Evolutionary conservation across 2,797 vertebrate species (phyloP), one percentile per base, ranked within the genome.

Genomic region (Ceyx erithaca): DNA sequence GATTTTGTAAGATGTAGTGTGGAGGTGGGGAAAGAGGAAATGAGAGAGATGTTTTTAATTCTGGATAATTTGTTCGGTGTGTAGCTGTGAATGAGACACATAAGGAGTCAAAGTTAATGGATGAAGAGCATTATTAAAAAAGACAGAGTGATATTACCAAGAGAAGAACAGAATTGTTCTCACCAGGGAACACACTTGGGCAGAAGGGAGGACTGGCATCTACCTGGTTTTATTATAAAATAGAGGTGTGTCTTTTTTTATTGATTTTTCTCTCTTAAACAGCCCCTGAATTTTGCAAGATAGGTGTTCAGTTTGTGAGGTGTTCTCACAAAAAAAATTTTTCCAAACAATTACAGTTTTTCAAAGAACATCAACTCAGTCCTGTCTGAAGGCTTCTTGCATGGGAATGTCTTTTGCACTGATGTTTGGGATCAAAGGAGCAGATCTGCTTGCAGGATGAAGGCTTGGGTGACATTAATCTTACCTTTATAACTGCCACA

Each of bases 1-100:
- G 71, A 68, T 88, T 93, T 79, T 85, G 64, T 48, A 68, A 90
- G 90, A 66, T 0, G 6, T 48, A 73, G 82, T 0, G 1, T 87
- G 88, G 93, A 94, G 94, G 92, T 96, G 95, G 92, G 77, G 62
- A 78, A 69, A 37, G 90, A 89, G 86, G 94, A 94, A 96, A 95
- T 87, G 92, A 96, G 58, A 41, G 88, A 96, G 86, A 78, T 92
- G 93, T 54, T 95, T 93, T 92, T 96, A 92, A 95, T 94, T 93
- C 86, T 73, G 83, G 91, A 28, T 95, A 94, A 93, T 94, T 91
- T 91, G 86, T 94, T 95, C 85, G 93, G 90, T 92, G 90, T 92
- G 86, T 91, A 89, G 78, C 88, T 83, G 91, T 77, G 84, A 89
- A 94, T 93, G 90, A 94, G 80, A 92, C 78, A 71, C 75, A 33